Evolutionary conservation across 2,888 invertebrate genomes (phyloP).

Genomic region (Ditula angustiorana): DNA sequence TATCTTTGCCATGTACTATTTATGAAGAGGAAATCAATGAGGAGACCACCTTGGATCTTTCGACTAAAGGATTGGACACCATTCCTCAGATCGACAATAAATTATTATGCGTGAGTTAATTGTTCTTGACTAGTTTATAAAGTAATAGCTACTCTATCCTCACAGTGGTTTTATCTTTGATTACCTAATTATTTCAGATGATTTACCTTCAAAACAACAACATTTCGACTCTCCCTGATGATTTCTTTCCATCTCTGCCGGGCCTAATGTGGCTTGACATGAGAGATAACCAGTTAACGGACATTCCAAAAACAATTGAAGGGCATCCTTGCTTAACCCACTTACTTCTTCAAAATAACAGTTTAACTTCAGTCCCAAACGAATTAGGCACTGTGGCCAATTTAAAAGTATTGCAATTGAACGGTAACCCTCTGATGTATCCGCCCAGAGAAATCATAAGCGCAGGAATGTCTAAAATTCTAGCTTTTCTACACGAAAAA

Average conservation of each 20-base stretch:
- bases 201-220: conserved; percentile 83
- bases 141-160: too few relatives aligned
- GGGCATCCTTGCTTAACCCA: conserved; percentile 86
- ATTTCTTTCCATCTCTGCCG: conserved; percentile 84
- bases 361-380: conserved; percentile 84
- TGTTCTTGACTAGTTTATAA: neutral
- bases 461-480: conserved; percentile 73
- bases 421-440: conserved; percentile 86
- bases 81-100: conserved; percentile 61
- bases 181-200: conserved; percentile 60
- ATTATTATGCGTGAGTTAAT: conserved; percentile 61
- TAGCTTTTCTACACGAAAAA: conserved; percentile 69
- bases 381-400: conserved; percentile 87
- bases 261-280: conserved; percentile 88
- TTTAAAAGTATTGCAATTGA: conserved; percentile 86
- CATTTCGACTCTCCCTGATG: conserved; percentile 81
- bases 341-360: conserved; percentile 87
- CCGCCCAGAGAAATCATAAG: conserved; percentile 84
- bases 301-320: conserved; percentile 84
- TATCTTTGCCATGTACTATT: conserved; percentile 50
- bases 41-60: conserved; percentile 63
- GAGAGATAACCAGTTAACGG: conserved; percentile 85
- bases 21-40: conserved; percentile 68
- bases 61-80: conserved; percentile 55
- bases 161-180: too few relatives aligned